A percentile compares a stretch with the other conserved stretches of the same genome.
Evolutionary conservation across 1,140 invertebrate genomes (phyloP).

Genomic region (Batillaria attramentaria): DNA sequence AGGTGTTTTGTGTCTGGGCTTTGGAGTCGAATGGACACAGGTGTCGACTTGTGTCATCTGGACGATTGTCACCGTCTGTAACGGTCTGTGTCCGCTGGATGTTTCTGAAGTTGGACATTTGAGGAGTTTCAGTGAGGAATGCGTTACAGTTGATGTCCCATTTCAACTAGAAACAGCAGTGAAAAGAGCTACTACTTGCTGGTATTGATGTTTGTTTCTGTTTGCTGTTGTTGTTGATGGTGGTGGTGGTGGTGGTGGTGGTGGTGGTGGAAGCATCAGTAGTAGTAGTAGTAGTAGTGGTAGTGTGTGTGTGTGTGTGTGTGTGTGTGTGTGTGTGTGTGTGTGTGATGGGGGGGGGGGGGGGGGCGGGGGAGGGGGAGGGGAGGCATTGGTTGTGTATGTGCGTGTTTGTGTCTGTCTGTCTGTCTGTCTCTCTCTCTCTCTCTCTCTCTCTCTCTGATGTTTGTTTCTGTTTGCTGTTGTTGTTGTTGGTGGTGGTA

Average conservation of each 20-base stretch:
- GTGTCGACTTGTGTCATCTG: too few relatives aligned
- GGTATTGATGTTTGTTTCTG: background rate
- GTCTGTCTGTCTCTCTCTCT: conserved; percentile 7
- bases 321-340: background rate
- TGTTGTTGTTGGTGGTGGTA: background rate
- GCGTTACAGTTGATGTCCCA: background rate
- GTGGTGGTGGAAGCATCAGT: background rate
- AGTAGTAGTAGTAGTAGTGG: background rate
- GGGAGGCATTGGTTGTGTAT: background rate
- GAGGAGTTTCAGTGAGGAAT: background rate
- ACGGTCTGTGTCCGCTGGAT: background rate
- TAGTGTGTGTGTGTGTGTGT: background rate
- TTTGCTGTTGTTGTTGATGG: background rate
- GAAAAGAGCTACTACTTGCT: background rate
- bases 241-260: background rate
- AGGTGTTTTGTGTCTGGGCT: too few relatives aligned
- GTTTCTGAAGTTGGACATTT: background rate
- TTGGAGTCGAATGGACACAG: too few relatives aligned
- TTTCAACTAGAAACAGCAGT: background rate
- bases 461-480: background rate
- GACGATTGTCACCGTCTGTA: too few relatives aligned
- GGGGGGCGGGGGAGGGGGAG: background rate
- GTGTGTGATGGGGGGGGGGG: background rate
- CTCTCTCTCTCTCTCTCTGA: background rate
- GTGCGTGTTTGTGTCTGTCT: background rate